phyloP scores from a whole-genome alignment of 2,888 invertebrate species.

The Eilema depressum region DNA sequence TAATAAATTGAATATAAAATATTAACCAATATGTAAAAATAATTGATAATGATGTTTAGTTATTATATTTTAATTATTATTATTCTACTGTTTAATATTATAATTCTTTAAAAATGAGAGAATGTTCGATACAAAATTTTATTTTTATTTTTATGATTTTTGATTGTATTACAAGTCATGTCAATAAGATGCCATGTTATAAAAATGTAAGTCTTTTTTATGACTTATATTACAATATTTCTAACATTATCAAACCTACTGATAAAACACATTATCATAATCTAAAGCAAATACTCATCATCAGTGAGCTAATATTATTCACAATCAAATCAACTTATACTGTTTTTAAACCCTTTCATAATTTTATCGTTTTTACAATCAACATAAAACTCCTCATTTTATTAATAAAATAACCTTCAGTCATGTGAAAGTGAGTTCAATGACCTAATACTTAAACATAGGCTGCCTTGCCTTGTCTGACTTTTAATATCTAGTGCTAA shows the following conservation, averaged over 20 bases:
- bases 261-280: background rate
- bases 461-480: slow-evolving; percentile 49
- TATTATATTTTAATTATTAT: background rate
- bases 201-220: background rate
- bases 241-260: background rate
- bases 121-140: no score
- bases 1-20: no score
- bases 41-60: no score
- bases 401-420: slow-evolving; percentile 62
- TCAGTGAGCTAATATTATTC: background rate
- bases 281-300: background rate
- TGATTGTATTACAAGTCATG: background rate
- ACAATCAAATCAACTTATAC: background rate
- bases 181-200: background rate
- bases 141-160: no score
- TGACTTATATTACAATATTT: background rate
- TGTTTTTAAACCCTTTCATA: background rate
- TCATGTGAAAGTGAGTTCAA: slow-evolving; percentile 74
- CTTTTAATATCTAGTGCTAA: slow-evolving; percentile 44
- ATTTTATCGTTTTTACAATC: slow-evolving; percentile 24
- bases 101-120: no score
- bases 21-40: no score
- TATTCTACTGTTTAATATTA: no score
- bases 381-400: slow-evolving; percentile 55
- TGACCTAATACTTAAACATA: slow-evolving; percentile 66